Percentiles rank a stretch among this genome's conserved stretches.
phyloP scores from a whole-genome alignment of 1,140 invertebrate genomes.

The Drosophila quadrilineata region DNA sequence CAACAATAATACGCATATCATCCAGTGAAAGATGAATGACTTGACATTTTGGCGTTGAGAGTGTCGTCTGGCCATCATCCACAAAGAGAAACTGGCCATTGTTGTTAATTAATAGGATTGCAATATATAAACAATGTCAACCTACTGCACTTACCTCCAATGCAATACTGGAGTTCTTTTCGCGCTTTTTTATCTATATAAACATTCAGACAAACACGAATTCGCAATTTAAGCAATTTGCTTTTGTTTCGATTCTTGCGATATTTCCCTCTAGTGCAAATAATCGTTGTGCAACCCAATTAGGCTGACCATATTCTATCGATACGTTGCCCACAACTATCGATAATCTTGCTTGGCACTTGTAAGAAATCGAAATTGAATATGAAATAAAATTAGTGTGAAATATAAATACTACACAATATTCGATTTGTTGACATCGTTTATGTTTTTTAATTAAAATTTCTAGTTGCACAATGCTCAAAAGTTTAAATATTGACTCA shows the following conservation, averaged over 20 bases:
- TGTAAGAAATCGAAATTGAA: too few species aligned
- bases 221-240: slow-evolving; percentile 20
- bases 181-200: slow-evolving; percentile 12
- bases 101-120: background rate
- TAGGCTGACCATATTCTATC: background rate
- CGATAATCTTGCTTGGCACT: too few species aligned
- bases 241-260: slow-evolving; percentile 12
- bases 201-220: slow-evolving; percentile 21
- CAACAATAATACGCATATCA: slow-evolving; percentile 42
- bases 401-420: too few species aligned
- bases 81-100: background rate
- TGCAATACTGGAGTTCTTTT: slow-evolving; percentile 26
- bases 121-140: background rate
- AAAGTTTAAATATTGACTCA: slow-evolving; percentile 58
- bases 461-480: slow-evolving; percentile 50
- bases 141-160: slow-evolving; percentile 39
- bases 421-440: slow-evolving; percentile 13
- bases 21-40: slow-evolving; percentile 18
- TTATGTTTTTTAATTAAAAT: slow-evolving; percentile 36
- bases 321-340: too few species aligned
- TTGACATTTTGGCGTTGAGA: slow-evolving; percentile 19
- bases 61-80: slow-evolving; percentile 45
- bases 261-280: too few species aligned
- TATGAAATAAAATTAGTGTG: too few species aligned
- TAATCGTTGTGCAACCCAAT: background rate